These are phyloP conservation scores for Limosa lapponica DNA, from an alignment of 2,797 vertebrate genomes.

Conservation along the genomic window DNA sequence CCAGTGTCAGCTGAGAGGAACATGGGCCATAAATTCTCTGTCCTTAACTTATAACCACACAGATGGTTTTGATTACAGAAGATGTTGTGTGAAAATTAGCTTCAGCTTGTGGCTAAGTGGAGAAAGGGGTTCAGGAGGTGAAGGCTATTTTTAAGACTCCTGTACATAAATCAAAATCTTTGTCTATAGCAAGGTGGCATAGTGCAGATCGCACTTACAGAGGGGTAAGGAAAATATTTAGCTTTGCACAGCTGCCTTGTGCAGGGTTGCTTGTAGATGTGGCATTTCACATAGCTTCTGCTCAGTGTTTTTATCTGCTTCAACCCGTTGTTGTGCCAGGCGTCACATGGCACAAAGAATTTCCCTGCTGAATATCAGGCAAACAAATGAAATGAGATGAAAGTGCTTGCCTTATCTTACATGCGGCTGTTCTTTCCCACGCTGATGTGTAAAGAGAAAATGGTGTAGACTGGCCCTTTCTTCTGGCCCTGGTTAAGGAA, in stretches of 20 bases:
- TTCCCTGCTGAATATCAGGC: neutral
- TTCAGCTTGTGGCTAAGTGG: slow-evolving; percentile 71
- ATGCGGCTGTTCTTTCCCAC: neutral
- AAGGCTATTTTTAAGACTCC: slow-evolving; percentile 47
- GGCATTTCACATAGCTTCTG: neutral
- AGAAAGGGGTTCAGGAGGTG: slow-evolving; percentile 21
- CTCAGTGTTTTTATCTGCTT: neutral
- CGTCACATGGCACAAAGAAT: neutral
- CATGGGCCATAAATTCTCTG: slow-evolving; percentile 43
- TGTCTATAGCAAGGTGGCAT: neutral
- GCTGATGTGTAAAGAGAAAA: neutral
- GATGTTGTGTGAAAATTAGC: slow-evolving; percentile 80
- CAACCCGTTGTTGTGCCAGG: neutral
- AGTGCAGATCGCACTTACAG: neutral
- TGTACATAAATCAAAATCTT: slow-evolving; percentile 2
- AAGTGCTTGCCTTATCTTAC: neutral
- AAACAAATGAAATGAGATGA: neutral
- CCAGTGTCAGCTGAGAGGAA: slow-evolving; percentile 32
- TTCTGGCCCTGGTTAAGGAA: neutral
- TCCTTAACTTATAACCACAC: slow-evolving; percentile 45
- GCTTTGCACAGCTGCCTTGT: neutral
- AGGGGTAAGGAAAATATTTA: neutral
- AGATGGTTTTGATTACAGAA: slow-evolving; percentile 82
- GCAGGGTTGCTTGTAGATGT: neutral
- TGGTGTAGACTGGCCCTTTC: neutral